Evolutionary conservation across 2,888 invertebrate species (phyloP).

Genomic region (Protophormia terraenovae): DNA sequence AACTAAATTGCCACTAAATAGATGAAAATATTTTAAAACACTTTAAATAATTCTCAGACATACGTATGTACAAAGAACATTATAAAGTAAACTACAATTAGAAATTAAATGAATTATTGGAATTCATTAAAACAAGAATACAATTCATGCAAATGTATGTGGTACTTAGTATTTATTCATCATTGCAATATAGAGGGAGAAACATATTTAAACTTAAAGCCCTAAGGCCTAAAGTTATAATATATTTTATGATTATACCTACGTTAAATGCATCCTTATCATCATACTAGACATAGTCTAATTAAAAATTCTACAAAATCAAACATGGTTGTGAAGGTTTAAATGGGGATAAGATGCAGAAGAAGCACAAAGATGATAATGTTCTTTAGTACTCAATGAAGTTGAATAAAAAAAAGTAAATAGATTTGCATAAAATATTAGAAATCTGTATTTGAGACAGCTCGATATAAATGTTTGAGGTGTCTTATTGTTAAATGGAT

Average conservation of each 20-base stretch:
- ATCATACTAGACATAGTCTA: constrained; percentile 17
- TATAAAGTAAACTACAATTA: constrained; percentile 27
- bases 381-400: neutral
- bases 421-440: constrained; percentile 60
- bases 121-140: neutral
- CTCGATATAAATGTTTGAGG: too few relatives aligned
- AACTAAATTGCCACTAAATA: too few relatives aligned
- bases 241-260: neutral
- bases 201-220: constrained; percentile 37
- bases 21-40: too few relatives aligned
- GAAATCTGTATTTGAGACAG: too few relatives aligned
- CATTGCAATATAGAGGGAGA: neutral
- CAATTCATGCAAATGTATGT: neutral
- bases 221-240: constrained; percentile 29
- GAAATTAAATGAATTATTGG: constrained; percentile 42
- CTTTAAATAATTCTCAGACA: too few relatives aligned
- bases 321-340: neutral
- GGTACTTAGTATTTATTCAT: neutral
- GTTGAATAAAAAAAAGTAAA: constrained; percentile 36
- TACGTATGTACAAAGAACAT: neutral
- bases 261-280: neutral
- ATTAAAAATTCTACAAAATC: constrained; percentile 52
- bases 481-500: too few relatives aligned
- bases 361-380: neutral
- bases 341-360: neutral